These are phyloP conservation scores for Rhyacichthys aspro DNA, from an alignment of 2,797 vertebrate genomes.

Conservation along the genomic window DNA sequence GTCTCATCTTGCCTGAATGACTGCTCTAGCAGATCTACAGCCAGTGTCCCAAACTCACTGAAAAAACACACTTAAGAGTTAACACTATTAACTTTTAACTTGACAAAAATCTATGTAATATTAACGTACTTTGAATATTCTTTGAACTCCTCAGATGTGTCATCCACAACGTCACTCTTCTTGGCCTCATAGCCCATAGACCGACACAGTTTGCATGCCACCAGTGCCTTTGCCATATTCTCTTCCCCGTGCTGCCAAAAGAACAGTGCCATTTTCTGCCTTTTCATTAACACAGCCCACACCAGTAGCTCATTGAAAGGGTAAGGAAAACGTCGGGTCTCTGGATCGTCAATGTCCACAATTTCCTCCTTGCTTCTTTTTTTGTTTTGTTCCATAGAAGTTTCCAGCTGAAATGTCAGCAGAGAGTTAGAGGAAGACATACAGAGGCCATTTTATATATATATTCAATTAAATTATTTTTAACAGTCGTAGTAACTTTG, in stretches of 20 bases:
- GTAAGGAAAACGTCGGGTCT: constrained; percentile 93
- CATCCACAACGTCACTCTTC: constrained; percentile 97
- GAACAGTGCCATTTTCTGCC: constrained; percentile 98
- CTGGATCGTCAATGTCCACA: constrained; percentile 98
- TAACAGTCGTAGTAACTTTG: no score
- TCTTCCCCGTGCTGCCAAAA: constrained; percentile 99
- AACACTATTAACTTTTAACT: no score
- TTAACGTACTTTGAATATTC: constrained; percentile 91
- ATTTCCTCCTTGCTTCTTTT: constrained; percentile 97
- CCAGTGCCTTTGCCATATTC: constrained; percentile 97
- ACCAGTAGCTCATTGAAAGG: constrained; percentile 97
- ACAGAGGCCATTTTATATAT: neutral
- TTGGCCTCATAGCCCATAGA: constrained; percentile 98
- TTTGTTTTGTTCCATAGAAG: constrained; percentile 88
- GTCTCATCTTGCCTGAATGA: constrained; percentile 98
- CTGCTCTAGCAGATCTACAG: constrained; percentile 95
- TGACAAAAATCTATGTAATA: neutral
- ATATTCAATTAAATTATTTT: no score
- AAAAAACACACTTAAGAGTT: constrained; percentile 7
- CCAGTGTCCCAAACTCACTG: constrained; percentile 95
- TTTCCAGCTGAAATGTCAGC: constrained; percentile 81
- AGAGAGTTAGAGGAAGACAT: neutral
- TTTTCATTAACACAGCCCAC: constrained; percentile 98
- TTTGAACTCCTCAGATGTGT: constrained; percentile 96
- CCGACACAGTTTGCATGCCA: constrained; percentile 95